phyloP scores from a whole-genome alignment of 2,113 vertebrate genomes.

The Tonatia bakeri region DNA sequence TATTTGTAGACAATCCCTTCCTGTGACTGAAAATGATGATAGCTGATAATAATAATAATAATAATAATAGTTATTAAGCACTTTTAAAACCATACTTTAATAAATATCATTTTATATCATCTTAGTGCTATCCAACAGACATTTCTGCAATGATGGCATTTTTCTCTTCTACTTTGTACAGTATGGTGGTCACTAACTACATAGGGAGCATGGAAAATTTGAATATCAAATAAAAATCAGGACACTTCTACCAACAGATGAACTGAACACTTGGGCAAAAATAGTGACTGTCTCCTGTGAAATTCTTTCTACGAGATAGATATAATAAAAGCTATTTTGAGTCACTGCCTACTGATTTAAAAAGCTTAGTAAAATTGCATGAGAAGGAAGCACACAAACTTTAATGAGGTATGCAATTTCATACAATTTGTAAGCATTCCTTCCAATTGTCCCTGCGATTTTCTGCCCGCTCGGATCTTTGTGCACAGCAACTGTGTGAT shows the following conservation, averaged over 20 bases:
- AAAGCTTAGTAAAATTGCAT: background rate
- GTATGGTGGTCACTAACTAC: background rate
- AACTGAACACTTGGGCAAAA: background rate
- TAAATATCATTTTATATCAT: background rate
- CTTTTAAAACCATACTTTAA: background rate
- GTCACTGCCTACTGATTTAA: background rate
- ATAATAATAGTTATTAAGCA: background rate
- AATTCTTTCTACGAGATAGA: background rate
- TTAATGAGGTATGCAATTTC: background rate
- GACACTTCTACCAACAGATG: background rate
- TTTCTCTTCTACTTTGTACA: background rate
- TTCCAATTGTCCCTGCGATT: background rate
- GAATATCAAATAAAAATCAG: background rate
- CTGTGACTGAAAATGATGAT: background rate
- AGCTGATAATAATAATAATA: background rate
- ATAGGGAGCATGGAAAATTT: background rate
- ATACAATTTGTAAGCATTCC: background rate
- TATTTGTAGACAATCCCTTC: background rate
- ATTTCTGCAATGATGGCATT: background rate
- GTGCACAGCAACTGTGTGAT: background rate
- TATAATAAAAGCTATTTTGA: background rate
- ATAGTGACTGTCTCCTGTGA: background rate
- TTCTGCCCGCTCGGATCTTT: background rate
- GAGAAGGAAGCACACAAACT: background rate
- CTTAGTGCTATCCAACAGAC: background rate